phyloP scores from a whole-genome alignment of 2,888 invertebrate species.

The Tetanocera ferruginea region DNA sequence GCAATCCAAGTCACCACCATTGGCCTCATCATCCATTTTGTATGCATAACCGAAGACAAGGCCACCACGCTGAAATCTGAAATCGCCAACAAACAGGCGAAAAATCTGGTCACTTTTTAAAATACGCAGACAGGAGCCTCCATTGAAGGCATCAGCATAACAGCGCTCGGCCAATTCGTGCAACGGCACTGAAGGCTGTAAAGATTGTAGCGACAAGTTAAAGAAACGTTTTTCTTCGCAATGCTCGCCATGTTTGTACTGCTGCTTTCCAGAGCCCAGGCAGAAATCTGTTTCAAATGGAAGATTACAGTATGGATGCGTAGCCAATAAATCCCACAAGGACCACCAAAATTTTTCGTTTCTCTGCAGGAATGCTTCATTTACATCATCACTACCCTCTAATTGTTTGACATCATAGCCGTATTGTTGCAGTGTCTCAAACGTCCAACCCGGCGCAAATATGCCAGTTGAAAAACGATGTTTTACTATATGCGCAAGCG shows the following conservation, averaged over 20 bases:
- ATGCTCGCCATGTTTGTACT: slow-evolving; percentile 45
- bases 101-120: slow-evolving; percentile 67
- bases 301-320: slow-evolving; percentile 75
- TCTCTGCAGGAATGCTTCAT: slow-evolving; percentile 72
- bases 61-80: slow-evolving; percentile 55
- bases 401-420: slow-evolving; percentile 59
- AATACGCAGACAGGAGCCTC: slow-evolving; percentile 72
- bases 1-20: slow-evolving; percentile 57
- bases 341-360: slow-evolving; percentile 84
- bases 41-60: slow-evolving; percentile 64
- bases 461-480: slow-evolving; percentile 87
- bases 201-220: slow-evolving; percentile 74
- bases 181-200: slow-evolving; percentile 72
- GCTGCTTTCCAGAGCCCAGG: slow-evolving; percentile 78
- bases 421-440: slow-evolving; percentile 75
- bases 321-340: slow-evolving; percentile 78
- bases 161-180: slow-evolving; percentile 58
- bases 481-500: slow-evolving; percentile 75
- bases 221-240: slow-evolving; percentile 71
- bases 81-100: slow-evolving; percentile 64
- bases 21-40: slow-evolving; percentile 48
- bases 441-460: slow-evolving; percentile 96
- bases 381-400: slow-evolving; percentile 58
- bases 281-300: slow-evolving; percentile 86
- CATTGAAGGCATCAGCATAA: slow-evolving; percentile 71